Evolutionary conservation across 2,113 vertebrate genomes (phyloP), one percentile per base, ranked within the genome.

Genomic region (Pelusios castaneus): DNA sequence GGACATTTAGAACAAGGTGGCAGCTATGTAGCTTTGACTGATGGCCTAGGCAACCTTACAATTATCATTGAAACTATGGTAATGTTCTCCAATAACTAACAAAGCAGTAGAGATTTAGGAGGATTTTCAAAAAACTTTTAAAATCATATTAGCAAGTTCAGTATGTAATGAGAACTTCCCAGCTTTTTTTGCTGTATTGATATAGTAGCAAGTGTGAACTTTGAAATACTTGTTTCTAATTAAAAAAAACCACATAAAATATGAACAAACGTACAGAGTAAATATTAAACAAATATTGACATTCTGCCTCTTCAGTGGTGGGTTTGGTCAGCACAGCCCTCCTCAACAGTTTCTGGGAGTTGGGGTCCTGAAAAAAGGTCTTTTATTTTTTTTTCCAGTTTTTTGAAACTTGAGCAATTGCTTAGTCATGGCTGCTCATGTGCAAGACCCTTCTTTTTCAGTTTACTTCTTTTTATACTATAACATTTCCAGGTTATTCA

Each of bases 41-140:
- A 99, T 52, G 97, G 98, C 41, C 96, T 97, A 56, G 99, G 99
- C 88, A 99, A 99, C 96, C 98, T 99, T 88, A 99, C 99, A 11
- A 96, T 99, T 93, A 98, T 99, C 92, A 95, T 99, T 92, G 99
- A 99, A 98, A 99, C 99, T 73, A 99, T 99, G 99, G 99, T 98
- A 96, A 98, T 87, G 80, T 89, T 85, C 93, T 82, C 92, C 79
- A 92, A 24, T 73, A 79, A 1, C 81, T 31, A 79, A 4, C 25
- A 80, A 79, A 81, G 49, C 80, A n/a, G 41, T 56, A 80, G 75
- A 91, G 70, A 51, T 19, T 41, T 76, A 91, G 41, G 9, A 60
- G 27, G 3, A 52, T 75, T 87, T 88, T 0, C n/a, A n/a, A n/a
- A n/a, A n/a, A n/a, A 70, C n/a, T 34, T 22, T 21, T 70, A 22